Conservation (phyloP, 2,888 invertebrate genomes). For the Hypomecis punctinalis region DNA sequence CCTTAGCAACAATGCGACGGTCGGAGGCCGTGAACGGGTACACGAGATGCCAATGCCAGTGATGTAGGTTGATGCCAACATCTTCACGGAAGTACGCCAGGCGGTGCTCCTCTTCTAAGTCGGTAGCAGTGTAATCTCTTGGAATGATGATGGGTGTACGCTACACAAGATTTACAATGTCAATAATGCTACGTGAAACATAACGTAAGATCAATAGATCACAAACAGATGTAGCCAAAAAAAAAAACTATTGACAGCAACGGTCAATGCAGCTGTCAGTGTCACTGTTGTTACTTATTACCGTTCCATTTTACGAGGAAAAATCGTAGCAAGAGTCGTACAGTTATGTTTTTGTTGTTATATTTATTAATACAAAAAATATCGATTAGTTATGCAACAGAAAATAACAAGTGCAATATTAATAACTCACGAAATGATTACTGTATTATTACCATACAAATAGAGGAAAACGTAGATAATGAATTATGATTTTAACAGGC, state of each 20-base stretch:
- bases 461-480: no score
- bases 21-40: slow-evolving; percentile 87
- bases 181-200: slow-evolving; percentile 30
- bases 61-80: slow-evolving; percentile 91
- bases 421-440: no score
- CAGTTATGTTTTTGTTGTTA: neutral
- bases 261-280: neutral
- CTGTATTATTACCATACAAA: no score
- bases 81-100: slow-evolving; percentile 94
- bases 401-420: no score
- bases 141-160: slow-evolving; percentile 89
- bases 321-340: neutral
- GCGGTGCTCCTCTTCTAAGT: slow-evolving; percentile 92
- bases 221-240: neutral
- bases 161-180: slow-evolving; percentile 52
- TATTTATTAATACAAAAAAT: no score
- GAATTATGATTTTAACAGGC: no score
- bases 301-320: slow-evolving; percentile 18
- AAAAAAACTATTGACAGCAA: neutral
- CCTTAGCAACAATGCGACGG: slow-evolving; percentile 87
- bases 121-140: slow-evolving; percentile 91
- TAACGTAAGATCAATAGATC: slow-evolving; percentile 29
- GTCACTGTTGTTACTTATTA: neutral
- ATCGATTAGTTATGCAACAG: no score
- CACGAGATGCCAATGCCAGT: slow-evolving; percentile 94